Evolutionary conservation across 1,140 invertebrate species (phyloP), one percentile per base, ranked within the genome.

Genomic region (Drosophila suzukii): DNA sequence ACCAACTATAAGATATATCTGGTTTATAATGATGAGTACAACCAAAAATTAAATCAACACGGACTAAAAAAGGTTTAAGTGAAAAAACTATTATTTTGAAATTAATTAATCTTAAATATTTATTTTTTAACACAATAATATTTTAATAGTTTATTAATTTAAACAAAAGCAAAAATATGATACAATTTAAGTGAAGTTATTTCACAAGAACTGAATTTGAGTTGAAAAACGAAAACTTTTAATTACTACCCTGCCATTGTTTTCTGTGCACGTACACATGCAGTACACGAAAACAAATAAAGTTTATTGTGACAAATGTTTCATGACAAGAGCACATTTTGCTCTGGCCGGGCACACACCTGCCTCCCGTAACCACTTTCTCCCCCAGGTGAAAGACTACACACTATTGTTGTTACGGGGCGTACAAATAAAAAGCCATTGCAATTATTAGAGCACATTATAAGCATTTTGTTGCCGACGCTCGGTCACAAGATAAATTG

Each of bases 251-350:
- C 27, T 13, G 5, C 36, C 15, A 41, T 15, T 50, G 27, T 49
- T 68, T 32, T 0, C 30, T 17, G 61, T 68, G 65, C 8, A 20
- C n/a, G n/a, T 36, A 71, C 73, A 50, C 51, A 62, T 67, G 49
- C 71, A 71, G 67, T 57, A 70, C 66, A 76, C 84, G 70, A 80
- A 84, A 84, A 79, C 84, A 89, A 89, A 89, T 89, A 89, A 89
- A 90, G 80, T 89, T 89, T 89, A 89, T 89, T 84, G 84, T 89
- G 84, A 89, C 84, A 89, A 89, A 89, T 89, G 84, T 90, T 89
- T 84, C 84, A 89, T 89, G 84, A 89, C 84, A 89, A 82, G 67
- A 63, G 56, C 56, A 75, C 81, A 84, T 84, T 84, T 83, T 47
- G 55, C 53, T 57, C 68, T 58, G 66, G 44, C 17, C 80, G 49